A percentile compares a stretch with the other conserved stretches of the same genome.
Conservation (phyloP, 2,888 invertebrate species). For the Ernsta delagoae region DNA sequence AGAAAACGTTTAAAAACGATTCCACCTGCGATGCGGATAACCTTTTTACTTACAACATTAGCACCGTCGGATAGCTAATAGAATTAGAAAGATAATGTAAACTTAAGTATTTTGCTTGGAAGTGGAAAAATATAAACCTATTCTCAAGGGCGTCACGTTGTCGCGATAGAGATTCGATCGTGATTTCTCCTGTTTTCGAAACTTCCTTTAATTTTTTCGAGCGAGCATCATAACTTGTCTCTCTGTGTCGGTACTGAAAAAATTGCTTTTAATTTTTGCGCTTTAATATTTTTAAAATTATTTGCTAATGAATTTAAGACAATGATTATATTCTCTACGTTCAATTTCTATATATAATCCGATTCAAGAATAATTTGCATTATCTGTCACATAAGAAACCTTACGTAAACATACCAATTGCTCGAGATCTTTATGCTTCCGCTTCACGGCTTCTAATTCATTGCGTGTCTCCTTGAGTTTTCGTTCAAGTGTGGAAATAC, state of each 20-base stretch:
- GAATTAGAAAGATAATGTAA: too few relatives aligned
- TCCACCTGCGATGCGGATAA: too few relatives aligned
- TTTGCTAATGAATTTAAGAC: too few relatives aligned
- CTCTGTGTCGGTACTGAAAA: conserved; percentile 70
- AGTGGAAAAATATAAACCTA: conserved; percentile 49
- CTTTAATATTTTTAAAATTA: not conserved
- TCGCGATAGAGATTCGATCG: conserved; percentile 68
- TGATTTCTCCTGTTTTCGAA: conserved; percentile 73
- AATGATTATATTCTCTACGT: too few relatives aligned
- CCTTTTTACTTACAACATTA: too few relatives aligned
- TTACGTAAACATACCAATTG: conserved; percentile 59
- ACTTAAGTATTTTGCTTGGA: too few relatives aligned
- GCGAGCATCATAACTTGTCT: conserved; percentile 67
- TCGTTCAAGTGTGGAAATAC: conserved; percentile 68
- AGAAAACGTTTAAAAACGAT: too few relatives aligned
- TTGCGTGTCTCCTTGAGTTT: conserved; percentile 66
- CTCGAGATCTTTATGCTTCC: conserved; percentile 75
- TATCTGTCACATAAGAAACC: too few relatives aligned
- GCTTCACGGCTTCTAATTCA: conserved; percentile 62
- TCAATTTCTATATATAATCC: too few relatives aligned
- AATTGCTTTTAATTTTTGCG: too few relatives aligned
- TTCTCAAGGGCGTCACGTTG: conserved; percentile 76
- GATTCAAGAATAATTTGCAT: too few relatives aligned
- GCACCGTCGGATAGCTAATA: too few relatives aligned
- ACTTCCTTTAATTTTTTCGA: conserved; percentile 70